Evolutionary conservation across 2,113 vertebrate species (phyloP), one percentile per base, ranked within the genome.

Genomic region (Cyprinodon variegatus): DNA sequence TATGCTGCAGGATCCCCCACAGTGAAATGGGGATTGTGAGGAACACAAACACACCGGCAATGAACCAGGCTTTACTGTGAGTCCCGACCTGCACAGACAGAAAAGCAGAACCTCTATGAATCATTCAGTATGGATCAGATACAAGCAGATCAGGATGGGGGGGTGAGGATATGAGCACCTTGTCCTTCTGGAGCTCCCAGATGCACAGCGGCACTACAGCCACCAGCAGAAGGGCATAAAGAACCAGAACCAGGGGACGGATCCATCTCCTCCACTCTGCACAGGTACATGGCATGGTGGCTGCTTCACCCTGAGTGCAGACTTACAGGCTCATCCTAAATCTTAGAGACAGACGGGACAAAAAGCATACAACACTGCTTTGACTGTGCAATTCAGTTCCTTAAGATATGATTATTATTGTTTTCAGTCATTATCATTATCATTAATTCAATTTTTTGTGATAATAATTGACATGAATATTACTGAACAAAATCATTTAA

Each of bases 51-150:
- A 99, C 92, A 0, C 96, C 96, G 38, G 98, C 97, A 0, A 98
- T 98, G 91, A 99, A 98, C 97, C 97, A 99, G 22, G 97, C 96
- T 89, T 98, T 97, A 29, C 96, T 97, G 77, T 97, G 96, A 69
- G 97, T 96, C 81, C 96, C 95, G 59, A 97, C 96, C 97, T 99
- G 85, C 2, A 68, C 0, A 5, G 12, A 74, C 36, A 67, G 17
- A 43, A 3, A 2, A 37, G n/a, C 11, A n/a, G 40, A 37, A 53
- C 4, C 43, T 36, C 4, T 57, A 3, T 20, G n/a, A 9, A 43
- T 67, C 43, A 6, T 8, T 2, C 3, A 3, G 14, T 14, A 29
- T 29, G 41, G 22, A 3, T 29, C 11, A 15, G 17, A 7, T 66
- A 1, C 4, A 61, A 9, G 8, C 14, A 61, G 60, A 46, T 11